These are phyloP conservation scores for Circaetus gallicus DNA, from an alignment of 2,113 vertebrate genomes.

Conservation along the genomic window DNA sequence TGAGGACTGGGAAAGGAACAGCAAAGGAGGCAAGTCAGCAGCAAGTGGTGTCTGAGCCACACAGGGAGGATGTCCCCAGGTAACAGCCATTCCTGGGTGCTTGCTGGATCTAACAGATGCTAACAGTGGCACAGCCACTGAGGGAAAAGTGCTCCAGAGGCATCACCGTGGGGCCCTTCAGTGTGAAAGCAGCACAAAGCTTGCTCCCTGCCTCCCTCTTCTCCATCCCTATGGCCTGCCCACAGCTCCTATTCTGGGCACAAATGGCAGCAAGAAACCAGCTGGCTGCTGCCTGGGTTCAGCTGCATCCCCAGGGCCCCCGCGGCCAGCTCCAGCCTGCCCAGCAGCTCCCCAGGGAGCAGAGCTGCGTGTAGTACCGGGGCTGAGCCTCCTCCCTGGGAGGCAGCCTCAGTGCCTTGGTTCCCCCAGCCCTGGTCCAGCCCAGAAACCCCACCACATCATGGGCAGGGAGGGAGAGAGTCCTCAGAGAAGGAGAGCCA, in stretches of 20 bases:
- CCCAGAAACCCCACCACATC: background rate
- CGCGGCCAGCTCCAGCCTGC: background rate
- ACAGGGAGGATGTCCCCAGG: background rate
- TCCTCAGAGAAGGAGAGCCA: background rate
- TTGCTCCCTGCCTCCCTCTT: background rate
- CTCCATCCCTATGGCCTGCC: background rate
- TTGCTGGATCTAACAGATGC: background rate
- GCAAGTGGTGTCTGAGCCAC: background rate
- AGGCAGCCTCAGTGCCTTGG: background rate
- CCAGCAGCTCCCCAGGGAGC: background rate
- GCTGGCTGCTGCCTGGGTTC: background rate
- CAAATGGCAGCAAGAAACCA: background rate
- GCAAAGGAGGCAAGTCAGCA: background rate
- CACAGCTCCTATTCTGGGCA: background rate
- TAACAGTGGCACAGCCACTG: background rate
- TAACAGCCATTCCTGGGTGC: background rate
- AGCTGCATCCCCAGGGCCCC: background rate
- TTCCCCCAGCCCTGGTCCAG: background rate
- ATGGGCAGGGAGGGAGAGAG: fast-evolving
- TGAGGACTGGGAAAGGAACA: slow-evolving; percentile 78
- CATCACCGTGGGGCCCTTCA: background rate
- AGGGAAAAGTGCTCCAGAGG: background rate
- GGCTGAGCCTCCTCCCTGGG: background rate
- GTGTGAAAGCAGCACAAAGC: background rate
- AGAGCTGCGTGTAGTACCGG: background rate